A percentile compares a stretch with the other conserved stretches of the same genome.
phyloP scores from a whole-genome alignment of 1,140 invertebrate genomes.

The Trichonephila clavipes region DNA sequence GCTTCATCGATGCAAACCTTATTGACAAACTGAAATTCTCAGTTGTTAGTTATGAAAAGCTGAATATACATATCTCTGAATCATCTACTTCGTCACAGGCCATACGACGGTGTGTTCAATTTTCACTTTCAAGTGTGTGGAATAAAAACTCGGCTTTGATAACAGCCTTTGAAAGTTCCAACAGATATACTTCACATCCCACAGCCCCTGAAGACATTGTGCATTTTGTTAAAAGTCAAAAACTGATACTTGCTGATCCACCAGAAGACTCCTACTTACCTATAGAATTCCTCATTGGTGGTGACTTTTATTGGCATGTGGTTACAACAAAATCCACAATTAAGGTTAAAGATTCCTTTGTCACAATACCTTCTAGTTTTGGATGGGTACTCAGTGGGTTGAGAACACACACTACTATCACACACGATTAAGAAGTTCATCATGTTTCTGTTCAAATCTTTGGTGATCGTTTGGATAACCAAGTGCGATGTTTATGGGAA shows the following conservation, averaged over 20 bases:
- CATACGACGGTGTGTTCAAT: background rate
- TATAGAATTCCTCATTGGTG: conserved; percentile 42
- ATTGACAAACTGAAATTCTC: no score
- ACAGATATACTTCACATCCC: conserved; percentile 18
- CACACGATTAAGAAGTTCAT: no score
- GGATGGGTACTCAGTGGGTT: conserved; percentile 38
- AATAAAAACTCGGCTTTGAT: conserved; percentile 15
- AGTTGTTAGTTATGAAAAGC: background rate
- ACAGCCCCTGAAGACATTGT: background rate
- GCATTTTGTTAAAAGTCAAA: background rate
- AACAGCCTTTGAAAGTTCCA: conserved; percentile 43
- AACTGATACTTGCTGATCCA: conserved; percentile 11
- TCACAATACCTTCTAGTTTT: background rate
- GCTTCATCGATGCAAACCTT: no score
- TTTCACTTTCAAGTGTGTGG: background rate
- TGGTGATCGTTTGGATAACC: background rate
- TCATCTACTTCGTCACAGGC: conserved; percentile 28
- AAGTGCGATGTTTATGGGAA: no score
- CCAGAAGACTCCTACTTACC: background rate
- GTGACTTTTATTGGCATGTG: conserved; percentile 9
- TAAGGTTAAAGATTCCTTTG: no score
- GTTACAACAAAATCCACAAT: no score
- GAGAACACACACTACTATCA: background rate
- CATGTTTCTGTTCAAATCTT: conserved; percentile 48
- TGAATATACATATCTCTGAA: conserved; percentile 41